Base-by-base conservation (phyloP, 2,888 invertebrate species). In the Parnassius smintheus region DNA sequence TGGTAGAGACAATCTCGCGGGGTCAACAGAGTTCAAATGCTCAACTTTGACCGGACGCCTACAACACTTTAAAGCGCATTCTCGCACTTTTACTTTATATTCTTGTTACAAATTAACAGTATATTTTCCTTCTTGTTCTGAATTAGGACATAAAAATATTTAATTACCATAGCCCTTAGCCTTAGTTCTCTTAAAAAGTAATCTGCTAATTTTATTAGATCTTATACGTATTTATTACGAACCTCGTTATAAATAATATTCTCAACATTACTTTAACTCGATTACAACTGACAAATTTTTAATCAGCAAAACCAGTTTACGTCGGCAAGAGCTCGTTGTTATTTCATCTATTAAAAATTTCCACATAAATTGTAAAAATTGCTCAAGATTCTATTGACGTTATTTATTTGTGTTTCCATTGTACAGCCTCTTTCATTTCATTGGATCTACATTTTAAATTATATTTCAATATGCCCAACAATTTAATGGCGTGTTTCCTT, bases 1-100 rank as follows among this genome's bases (percentile, higher is more conserved):
- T 66, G 70, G 68, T 68, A 64, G 46, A 63, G 60, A 58, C 64
- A 65, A 74, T 78, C 76, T 77, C 72, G 77, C 76, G 83, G 82
- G 89, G 84, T 89, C 85, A 88, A 66, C 61, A n/a, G 78, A 78
- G 89, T 82, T 88, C 89, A 88, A 75, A 55, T 75, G 75, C 77
- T 86, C 83, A 85, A 88, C 88, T 88, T 83, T 85, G 86, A 86
- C 88, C 86, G 79, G 70, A 72, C 72, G 71, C 74, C 74, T 67
- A 72, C 63, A 45, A 53, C 71, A 69, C 49, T 44, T 25, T n/a
- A 53, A 42, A 42, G 48, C n/a, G 74, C 74, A 75, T 73, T 74
- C 74, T 76, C 68, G 68, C 69, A 67, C 70, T 71, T 70, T 71
- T 70, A 65, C 59, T 59, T 64, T 42, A 62, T 61, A 62, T 60